Base-by-base conservation (phyloP, 2,797 vertebrate genomes). In the Scolopax bukidnonensis region DNA sequence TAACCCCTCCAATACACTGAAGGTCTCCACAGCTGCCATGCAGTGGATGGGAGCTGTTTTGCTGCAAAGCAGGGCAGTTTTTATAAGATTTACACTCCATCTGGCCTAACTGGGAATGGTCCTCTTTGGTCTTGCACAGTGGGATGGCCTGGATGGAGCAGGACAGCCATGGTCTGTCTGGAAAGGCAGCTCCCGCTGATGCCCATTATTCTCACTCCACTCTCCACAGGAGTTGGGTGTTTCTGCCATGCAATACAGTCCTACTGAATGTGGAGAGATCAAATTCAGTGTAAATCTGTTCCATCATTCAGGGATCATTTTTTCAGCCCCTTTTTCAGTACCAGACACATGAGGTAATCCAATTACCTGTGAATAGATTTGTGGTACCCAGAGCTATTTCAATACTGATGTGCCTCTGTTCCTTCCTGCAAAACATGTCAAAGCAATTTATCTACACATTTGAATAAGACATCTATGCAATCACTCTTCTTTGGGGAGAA, bases 341-440 rank as follows among this genome's bases (percentile, higher is more conserved):
- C 11, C 23, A 84, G 79, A 28, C 30, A 89, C 23, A 20, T 83
- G 25, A 95, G 36, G 56, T 88, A 96, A 88, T 90, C 87, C 89
- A 95, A 82, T 96, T 92, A 87, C 67, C 60, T 73, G 73, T 94
- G 77, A 81, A 90, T 13, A 36, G 16, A 82, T 76, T 84, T 93
- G 80, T 84, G 53, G 41, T 81, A 92, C 24, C 21, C 87, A 81
- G 38, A 92, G 27, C 51, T 87, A 93, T 84, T 95, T 96, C 38
- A 27, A 20, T 85, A 60, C 68, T 65, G 63, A 85, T 64, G 63
- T 90, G 65, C 48, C 78, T 96, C 96, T 93, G 43, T 90, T 95
- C 51, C 70, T 96, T 93, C 23, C 79, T 93, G 93, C 63, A 96
- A 93, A 96, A 94, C 51, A 80, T 75, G 73, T 96, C 94, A 93